phyloP scores from a whole-genome alignment of 2,113 vertebrate species.

The Scalopus aquaticus region DNA sequence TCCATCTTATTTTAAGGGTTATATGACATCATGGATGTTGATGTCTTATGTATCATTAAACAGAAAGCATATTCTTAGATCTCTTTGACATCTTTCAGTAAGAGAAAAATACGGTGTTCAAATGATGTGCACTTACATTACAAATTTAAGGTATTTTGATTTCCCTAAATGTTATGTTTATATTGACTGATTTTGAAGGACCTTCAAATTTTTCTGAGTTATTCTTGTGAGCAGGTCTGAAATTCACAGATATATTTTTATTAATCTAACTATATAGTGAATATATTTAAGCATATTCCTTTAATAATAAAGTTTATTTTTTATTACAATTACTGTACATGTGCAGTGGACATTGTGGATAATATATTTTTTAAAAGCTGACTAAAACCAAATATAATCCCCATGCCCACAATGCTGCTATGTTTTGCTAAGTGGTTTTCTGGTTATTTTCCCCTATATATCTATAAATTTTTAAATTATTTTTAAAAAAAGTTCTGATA shows the following conservation, averaged over 20 bases:
- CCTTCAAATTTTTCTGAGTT: not conserved
- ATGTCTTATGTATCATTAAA: constrained; percentile 50
- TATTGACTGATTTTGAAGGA: constrained; percentile 14
- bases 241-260: not conserved
- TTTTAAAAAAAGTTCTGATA: not conserved
- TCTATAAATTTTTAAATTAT: not conserved
- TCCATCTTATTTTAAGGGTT: not conserved
- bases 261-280: not conserved
- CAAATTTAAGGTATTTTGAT: constrained; percentile 22
- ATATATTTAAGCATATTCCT: too few relatives aligned
- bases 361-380: not conserved
- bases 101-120: constrained; percentile 19
- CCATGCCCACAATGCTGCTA: not conserved
- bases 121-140: not conserved
- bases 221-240: not conserved
- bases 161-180: not conserved
- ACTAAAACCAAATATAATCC: not conserved
- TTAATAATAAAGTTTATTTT: constrained; percentile 8
- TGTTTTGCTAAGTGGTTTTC: not conserved
- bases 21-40: not conserved
- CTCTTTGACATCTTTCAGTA: not conserved
- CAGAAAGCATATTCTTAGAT: not conserved
- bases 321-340: not conserved
- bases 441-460: not conserved
- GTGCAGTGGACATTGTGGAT: not conserved